Evolutionary conservation across 1,140 invertebrate genomes (phyloP), one percentile per base, ranked within the genome.

Genomic region (Drosophila quadrilineata): DNA sequence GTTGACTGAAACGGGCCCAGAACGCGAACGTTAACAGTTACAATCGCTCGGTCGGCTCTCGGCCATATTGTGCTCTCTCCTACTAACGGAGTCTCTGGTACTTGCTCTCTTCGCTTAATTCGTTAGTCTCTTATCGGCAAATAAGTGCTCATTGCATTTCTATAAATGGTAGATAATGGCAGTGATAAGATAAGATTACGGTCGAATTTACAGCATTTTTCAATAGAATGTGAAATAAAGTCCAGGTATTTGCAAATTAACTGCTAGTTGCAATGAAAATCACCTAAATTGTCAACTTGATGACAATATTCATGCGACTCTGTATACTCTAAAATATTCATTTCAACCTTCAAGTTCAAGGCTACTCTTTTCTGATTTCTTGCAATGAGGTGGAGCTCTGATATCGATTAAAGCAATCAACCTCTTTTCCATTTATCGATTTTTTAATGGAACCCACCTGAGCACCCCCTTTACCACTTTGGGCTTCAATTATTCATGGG

Each of bases 331-430:
- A n/a, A n/a, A n/a, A n/a, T n/a, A n/a, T n/a, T n/a, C n/a, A n/a
- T n/a, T 31, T 40, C 16, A 41, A 29, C 12, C 38, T 33, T 48
- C 43, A 62, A 59, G 68, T 60, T 54, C 72, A 82, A 65, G 62
- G 62, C 43, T 49, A 33, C 26, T 40, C n/a, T n/a, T n/a, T n/a
- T n/a, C n/a, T n/a, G n/a, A n/a, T n/a, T n/a, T n/a, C n/a, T n/a
- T n/a, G n/a, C n/a, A n/a, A n/a, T n/a, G n/a, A n/a, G n/a, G n/a
- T n/a, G n/a, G n/a, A n/a, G n/a, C n/a, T n/a, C n/a, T 54, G 28
- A 35, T 82, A 84, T 84, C 64, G 77, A 84, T 82, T 69, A 28
- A 80, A 60, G 71, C 60, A 82, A 67, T 80, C 77, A 76, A 72
- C 63, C n/a, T 14, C 6, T 16, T 40, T 46, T 21, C 2, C 43